Evolutionary conservation across 2,888 invertebrate genomes (phyloP), one percentile per base, ranked within the genome.

Genomic region (Acanthosepion lycidas): DNA sequence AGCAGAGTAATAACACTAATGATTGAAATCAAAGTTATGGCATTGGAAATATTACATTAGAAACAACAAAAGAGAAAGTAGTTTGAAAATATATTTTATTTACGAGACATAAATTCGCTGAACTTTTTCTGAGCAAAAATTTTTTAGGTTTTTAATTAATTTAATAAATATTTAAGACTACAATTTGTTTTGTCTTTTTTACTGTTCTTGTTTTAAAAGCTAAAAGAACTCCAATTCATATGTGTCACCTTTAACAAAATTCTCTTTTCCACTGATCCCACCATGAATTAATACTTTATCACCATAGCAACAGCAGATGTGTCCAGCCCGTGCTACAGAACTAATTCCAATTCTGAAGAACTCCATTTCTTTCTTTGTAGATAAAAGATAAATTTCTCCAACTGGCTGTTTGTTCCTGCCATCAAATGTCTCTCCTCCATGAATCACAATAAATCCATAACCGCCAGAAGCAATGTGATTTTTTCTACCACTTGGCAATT

Each of bases 381-480:
- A 95, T 55, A 97, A 95, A 1, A 97, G 94, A 94, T 95, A 97
- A 96, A 97, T 96, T 93, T 97, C 97, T 15, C 97, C 97, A 0
- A 97, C 97, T 33, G 97, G 97, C 94, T 97, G 97, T 51, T 96
- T 95, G 59, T 95, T 96, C 94, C 96, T 95, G 2, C 97, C 97
- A 95, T 97, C 97, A 96, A 97, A 97, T 0, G 97, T 97, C 95
- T 97, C 97, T 0, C 97, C 97, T 2, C 97, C 97, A 94, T 97
- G 97, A 91, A 97, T 95, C 3, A 97, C 95, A 9, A 97, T 95
- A 51, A 95, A 95, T 1, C 96, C 95, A 9, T 95, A 94, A 12
- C 96, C 97, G 4, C 95, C 94, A n/a, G 97, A 94, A 1, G 96
- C 95, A 0, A 96, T 96, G 95, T 97, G 97, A 95, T 97, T 96